These are phyloP conservation scores for Leptodactylus fallax DNA, from an alignment of 2,797 vertebrate species.

Conservation along the genomic window DNA sequence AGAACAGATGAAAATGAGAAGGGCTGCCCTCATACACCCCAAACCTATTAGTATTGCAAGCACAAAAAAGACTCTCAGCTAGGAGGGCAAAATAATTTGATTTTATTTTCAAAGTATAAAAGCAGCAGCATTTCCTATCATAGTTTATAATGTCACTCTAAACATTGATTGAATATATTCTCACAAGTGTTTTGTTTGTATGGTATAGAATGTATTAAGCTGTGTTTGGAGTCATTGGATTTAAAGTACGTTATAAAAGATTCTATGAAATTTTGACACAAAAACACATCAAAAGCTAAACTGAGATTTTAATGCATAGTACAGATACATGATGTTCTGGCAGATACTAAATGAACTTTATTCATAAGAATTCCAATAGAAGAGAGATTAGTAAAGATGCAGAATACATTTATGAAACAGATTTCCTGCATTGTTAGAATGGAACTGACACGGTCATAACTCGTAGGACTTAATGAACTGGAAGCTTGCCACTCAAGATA, in stretches of 20 bases:
- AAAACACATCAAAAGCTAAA: neutral
- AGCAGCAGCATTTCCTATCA: conserved; percentile 26
- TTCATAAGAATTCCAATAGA: conserved; percentile 2
- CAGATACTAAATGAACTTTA: conserved; percentile 5
- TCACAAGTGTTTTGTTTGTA: conserved; percentile 23
- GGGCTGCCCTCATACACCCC: conserved; percentile 15
- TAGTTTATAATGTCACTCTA: conserved; percentile 41
- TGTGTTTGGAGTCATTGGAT: conserved; percentile 28
- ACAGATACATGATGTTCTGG: conserved; percentile 26
- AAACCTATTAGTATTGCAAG: conserved; percentile 53
- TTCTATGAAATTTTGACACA: conserved; percentile 10
- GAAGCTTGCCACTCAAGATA: conserved; percentile 11
- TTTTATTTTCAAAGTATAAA: conserved; percentile 36
- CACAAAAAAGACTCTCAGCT: neutral
- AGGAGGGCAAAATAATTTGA: conserved; percentile 30
- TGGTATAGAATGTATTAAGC: neutral
- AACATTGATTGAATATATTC: conserved; percentile 53
- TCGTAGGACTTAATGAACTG: conserved; percentile 10
- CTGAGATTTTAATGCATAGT: conserved; percentile 22
- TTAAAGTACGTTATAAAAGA: conserved; percentile 28
- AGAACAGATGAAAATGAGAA: conserved; percentile 37
- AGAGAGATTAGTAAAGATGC: conserved; percentile 3
- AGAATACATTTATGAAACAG: conserved; percentile 20
- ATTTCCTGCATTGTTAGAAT: conserved; percentile 10
- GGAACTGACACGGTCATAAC: neutral